Evolutionary conservation across 2,797 vertebrate species (phyloP).

Genomic region (Pangasius sanitwongsei): DNA sequence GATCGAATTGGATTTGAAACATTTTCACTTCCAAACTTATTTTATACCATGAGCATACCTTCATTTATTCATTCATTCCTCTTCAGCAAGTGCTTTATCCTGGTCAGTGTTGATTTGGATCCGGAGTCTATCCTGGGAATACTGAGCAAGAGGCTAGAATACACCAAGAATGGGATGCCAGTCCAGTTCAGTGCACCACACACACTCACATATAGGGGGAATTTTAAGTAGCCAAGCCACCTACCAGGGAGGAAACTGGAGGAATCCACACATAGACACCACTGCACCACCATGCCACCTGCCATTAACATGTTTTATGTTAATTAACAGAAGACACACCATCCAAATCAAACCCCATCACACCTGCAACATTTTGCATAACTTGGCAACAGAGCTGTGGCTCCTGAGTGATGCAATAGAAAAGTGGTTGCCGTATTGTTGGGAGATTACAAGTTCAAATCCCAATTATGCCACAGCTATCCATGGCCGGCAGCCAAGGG

Average conservation of each 20-base stretch:
- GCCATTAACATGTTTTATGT: background rate
- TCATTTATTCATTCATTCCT: background rate
- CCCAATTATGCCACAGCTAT: background rate
- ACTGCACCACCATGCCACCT: background rate
- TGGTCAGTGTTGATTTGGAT: background rate
- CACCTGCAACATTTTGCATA: background rate
- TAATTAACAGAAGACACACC: background rate
- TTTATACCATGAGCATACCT: background rate
- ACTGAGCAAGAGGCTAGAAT: background rate
- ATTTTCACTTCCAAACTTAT: background rate
- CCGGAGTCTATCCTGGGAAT: background rate
- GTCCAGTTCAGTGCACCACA: background rate
- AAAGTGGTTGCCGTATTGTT: background rate
- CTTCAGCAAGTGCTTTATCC: background rate
- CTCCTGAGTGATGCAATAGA: background rate
- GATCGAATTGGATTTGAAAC: background rate
- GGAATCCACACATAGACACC: background rate
- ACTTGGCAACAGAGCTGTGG: background rate
- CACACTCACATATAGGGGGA: background rate
- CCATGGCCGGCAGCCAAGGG: background rate
- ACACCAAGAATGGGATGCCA: background rate
- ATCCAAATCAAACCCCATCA: background rate
- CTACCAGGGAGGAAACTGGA: background rate
- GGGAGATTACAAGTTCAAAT: background rate
- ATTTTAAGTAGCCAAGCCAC: background rate